These are phyloP conservation scores for Crossocerus cetratus DNA, from an alignment of 2,888 invertebrate genomes.

Conservation along the genomic window DNA sequence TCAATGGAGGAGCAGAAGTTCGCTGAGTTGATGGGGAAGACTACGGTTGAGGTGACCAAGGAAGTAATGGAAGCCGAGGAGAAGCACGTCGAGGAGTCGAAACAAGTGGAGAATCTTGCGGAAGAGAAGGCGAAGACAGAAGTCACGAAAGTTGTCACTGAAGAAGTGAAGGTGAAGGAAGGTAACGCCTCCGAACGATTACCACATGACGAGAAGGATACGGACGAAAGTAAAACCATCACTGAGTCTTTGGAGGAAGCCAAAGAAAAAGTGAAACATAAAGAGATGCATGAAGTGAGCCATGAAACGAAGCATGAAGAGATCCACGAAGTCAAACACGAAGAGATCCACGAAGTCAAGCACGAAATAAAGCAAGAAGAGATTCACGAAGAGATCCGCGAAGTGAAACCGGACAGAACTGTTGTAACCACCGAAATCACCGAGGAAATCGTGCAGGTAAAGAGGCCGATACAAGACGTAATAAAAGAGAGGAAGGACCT, in stretches of 20 bases:
- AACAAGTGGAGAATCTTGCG: background rate
- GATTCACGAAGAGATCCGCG: background rate
- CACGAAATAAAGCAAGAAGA: conserved; percentile 17
- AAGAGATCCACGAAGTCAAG: conserved; percentile 16
- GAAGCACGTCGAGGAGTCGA: background rate
- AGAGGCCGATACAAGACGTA: background rate
- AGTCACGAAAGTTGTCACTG: background rate
- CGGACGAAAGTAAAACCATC: conserved; percentile 17
- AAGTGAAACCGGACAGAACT: background rate
- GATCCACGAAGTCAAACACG: conserved; percentile 36
- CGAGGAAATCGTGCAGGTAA: background rate
- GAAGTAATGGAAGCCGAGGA: conserved; percentile 9
- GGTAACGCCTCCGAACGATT: background rate
- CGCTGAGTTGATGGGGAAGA: conserved; percentile 33
- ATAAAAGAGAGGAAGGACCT: conserved; percentile 7
- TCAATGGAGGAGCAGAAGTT: conserved; percentile 24
- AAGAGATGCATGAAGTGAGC: conserved; percentile 21
- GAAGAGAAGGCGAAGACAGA: background rate
- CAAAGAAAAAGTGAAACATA: conserved; percentile 10
- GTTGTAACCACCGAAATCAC: background rate
- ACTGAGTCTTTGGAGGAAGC: background rate
- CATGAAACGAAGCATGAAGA: conserved; percentile 34
- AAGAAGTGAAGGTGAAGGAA: conserved; percentile 35
- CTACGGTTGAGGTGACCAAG: conserved; percentile 9
- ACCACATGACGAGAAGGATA: conserved; percentile 28